Evolutionary conservation across 2,888 invertebrate genomes (phyloP).

Genomic region (Dexiosoma caninum): DNA sequence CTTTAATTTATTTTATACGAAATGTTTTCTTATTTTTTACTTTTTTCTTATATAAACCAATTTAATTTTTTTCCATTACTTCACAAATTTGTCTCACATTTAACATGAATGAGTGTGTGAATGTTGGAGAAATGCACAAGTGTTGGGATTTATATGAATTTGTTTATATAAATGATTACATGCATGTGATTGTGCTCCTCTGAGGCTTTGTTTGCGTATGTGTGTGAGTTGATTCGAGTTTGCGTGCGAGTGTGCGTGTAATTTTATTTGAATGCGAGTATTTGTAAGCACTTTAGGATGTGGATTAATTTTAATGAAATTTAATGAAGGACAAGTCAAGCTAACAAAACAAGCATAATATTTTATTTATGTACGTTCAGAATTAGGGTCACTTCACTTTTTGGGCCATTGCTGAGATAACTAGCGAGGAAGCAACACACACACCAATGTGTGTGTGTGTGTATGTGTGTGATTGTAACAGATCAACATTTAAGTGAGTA

Average conservation of each 20-base stretch:
- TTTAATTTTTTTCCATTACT: constrained; percentile 24
- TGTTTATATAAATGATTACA: constrained; percentile 22
- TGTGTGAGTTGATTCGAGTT: not conserved
- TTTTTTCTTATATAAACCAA: not conserved
- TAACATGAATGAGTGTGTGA: constrained; percentile 21
- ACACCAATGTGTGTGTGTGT: not conserved
- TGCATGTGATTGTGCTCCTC: constrained; percentile 2
- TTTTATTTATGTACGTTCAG: constrained; percentile 66
- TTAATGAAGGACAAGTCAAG: constrained; percentile 65
- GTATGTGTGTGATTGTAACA: not conserved
- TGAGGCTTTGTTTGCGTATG: not conserved
- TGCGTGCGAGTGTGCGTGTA: not conserved
- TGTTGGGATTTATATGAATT: constrained; percentile 27
- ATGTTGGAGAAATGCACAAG: constrained; percentile 27
- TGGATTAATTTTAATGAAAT: constrained; percentile 67
- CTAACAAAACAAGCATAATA: constrained; percentile 50
- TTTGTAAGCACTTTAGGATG: constrained; percentile 57
- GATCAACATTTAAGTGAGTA: not conserved
- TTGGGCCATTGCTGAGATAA: constrained; percentile 34
- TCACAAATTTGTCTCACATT: constrained; percentile 46
- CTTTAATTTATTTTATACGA: not conserved
- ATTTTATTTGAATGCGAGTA: constrained; percentile 8
- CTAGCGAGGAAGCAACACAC: not conserved
- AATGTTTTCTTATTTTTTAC: not conserved
- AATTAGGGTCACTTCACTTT: constrained; percentile 64